Evolutionary conservation across 2,888 invertebrate species (phyloP), one percentile per base, ranked within the genome.

Genomic region (Stictocephala bisonia): DNA sequence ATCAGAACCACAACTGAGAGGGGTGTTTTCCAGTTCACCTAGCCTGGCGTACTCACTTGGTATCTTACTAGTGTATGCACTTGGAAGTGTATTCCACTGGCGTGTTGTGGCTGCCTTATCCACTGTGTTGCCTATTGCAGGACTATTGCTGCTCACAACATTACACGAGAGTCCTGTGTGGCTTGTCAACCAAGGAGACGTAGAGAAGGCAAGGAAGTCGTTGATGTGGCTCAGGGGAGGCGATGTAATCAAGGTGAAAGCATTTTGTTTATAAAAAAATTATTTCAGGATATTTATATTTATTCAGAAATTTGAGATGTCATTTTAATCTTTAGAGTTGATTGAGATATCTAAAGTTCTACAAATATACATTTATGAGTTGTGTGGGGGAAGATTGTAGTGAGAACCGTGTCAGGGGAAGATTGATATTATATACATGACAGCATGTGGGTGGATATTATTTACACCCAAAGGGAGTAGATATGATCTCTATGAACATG

Each of bases 121-220:
- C 24, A 83, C 86, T 3, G 83, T 89, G 56, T 82, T 92, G 60
- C 93, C 93, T 0, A 80, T 86, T 0, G 76, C 89, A 26, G 87
- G 91, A 0, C 85, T 90, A 44, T 73, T 88, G 0, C 87, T 89
- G n/a, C 85, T 93, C 69, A 87, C 86, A 79, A 85, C 89, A 75
- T 87, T 92, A 35, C 92, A 92, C 0, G 93, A 93, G 82, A 91
- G 91, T 79, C 93, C 93, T 0, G 89, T 89, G 0, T 93, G 92
- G 93, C 84, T 93, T 67, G 87, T 91, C 1, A 85, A 90, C 20
- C 86, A 88, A 56, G 89, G 88, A 0, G 86, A 87, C 71, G 81
- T 84, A 0, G 84, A 86, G n/a, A 83, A 85, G 13, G 89, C 89
- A 0, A 84, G 82, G 51, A 84, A 87, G 41, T 89, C 90, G 3